Evolutionary conservation across 2,888 invertebrate genomes (phyloP).

Genomic region (Rhopalosiphum nymphaeae): DNA sequence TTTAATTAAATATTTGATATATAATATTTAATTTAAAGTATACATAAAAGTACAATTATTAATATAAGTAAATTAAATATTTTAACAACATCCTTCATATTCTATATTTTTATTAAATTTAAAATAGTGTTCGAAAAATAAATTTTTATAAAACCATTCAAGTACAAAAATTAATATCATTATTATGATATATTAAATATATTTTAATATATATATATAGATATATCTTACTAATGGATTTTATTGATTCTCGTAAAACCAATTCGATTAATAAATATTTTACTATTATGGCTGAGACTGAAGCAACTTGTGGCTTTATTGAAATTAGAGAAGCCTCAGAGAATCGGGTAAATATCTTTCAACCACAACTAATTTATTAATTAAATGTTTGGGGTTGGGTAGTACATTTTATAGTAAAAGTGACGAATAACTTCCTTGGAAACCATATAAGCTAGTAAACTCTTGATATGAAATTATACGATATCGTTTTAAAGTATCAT

Average conservation of each 20-base stretch:
- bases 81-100: not conserved
- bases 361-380: not conserved
- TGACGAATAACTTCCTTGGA: not conserved
- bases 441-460: not conserved
- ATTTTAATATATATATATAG: not conserved
- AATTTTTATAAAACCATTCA: not conserved
- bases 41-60: not conserved
- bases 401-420: not conserved
- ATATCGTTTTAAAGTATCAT: not conserved
- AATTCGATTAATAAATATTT: not conserved
- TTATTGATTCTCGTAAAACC: not conserved
- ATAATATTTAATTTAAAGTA: no score
- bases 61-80: not conserved
- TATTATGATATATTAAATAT: no score
- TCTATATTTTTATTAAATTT: not conserved
- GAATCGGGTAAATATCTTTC: not conserved
- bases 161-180: not conserved
- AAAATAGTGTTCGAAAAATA: not conserved
- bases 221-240: not conserved
- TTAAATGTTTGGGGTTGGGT: not conserved
- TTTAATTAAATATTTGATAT: not conserved
- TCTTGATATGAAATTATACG: not conserved
- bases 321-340: not conserved
- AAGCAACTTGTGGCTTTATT: not conserved
- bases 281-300: not conserved